phyloP scores from a whole-genome alignment of 2,113 vertebrate genomes.

The Oncorhynchus clarkii region DNA sequence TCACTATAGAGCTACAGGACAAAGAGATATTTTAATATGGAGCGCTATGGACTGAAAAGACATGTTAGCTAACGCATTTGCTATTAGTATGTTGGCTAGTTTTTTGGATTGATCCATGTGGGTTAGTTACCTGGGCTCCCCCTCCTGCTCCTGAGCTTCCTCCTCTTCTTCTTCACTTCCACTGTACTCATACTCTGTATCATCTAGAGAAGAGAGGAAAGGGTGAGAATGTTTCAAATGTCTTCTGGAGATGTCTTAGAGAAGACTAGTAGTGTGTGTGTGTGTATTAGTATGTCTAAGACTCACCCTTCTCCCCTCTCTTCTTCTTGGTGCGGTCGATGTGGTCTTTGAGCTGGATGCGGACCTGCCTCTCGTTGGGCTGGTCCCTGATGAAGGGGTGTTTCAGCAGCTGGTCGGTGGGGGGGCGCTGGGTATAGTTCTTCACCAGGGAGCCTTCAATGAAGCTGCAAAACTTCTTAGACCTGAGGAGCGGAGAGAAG shows the following conservation, averaged over 20 bases:
- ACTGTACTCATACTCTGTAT: constrained; percentile 98
- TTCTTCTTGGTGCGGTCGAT: constrained; percentile 99
- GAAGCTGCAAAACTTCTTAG: constrained; percentile 99
- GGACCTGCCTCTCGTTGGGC: constrained; percentile 97
- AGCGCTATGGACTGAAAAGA: not conserved
- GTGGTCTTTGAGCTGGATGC: constrained; percentile 98
- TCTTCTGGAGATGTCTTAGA: not conserved
- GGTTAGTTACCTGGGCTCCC: constrained; percentile 89
- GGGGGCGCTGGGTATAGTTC: constrained; percentile 95
- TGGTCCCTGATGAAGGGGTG: constrained; percentile 98
- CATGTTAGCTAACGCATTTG: not conserved
- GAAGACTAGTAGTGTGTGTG: too few relatives aligned
- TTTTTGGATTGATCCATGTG: not conserved
- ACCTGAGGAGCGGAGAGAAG: constrained; percentile 71
- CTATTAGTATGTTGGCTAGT: not conserved
- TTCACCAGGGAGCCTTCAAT: constrained; percentile 98
- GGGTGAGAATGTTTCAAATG: not conserved
- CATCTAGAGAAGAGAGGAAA: constrained; percentile 77
- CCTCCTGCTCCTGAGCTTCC: constrained; percentile 95
- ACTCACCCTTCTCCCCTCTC: constrained; percentile 94
- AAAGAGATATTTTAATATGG: not conserved
- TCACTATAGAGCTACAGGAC: constrained; percentile 90
- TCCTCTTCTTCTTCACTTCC: constrained; percentile 98
- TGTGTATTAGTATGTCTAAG: not conserved
- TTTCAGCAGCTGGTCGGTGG: constrained; percentile 94